Evolutionary conservation across 2,888 invertebrate species (phyloP).

Genomic region (Cotesia congregata): DNA sequence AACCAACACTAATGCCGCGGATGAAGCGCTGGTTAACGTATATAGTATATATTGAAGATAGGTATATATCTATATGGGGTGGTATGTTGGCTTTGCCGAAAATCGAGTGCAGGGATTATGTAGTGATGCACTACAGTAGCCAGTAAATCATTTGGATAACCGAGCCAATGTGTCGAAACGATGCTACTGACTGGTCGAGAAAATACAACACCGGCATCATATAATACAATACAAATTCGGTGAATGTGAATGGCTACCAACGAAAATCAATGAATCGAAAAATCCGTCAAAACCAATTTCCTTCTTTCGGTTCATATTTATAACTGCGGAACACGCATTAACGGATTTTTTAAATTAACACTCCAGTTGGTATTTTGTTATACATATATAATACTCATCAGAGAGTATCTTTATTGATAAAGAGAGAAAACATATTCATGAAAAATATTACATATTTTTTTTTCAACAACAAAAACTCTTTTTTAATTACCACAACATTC

Average conservation of each 20-base stretch:
- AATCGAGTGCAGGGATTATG: constrained; percentile 59
- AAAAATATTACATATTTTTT: no score
- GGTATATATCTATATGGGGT: constrained; percentile 25
- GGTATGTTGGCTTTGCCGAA: constrained; percentile 49
- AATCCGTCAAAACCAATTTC: not conserved
- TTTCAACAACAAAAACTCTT: no score
- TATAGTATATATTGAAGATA: constrained; percentile 2
- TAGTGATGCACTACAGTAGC: constrained; percentile 56
- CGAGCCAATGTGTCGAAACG: constrained; percentile 56
- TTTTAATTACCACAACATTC: no score
- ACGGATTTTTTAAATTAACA: not conserved
- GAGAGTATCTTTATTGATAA: no score
- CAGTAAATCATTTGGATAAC: constrained; percentile 60
- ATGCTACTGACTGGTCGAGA: constrained; percentile 15
- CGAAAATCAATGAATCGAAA: constrained; percentile 24
- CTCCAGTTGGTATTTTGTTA: not conserved
- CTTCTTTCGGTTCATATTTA: not conserved
- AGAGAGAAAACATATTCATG: no score
- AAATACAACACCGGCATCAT: not conserved
- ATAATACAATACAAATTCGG: constrained; percentile 19
- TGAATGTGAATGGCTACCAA: constrained; percentile 12
- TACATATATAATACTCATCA: no score
- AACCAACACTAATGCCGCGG: constrained; percentile 6
- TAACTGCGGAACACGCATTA: no score
- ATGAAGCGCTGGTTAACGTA: not conserved